These are phyloP conservation scores for Sciurus vulgaris DNA, from an alignment of 2,797 vertebrate species.

Conservation along the genomic window DNA sequence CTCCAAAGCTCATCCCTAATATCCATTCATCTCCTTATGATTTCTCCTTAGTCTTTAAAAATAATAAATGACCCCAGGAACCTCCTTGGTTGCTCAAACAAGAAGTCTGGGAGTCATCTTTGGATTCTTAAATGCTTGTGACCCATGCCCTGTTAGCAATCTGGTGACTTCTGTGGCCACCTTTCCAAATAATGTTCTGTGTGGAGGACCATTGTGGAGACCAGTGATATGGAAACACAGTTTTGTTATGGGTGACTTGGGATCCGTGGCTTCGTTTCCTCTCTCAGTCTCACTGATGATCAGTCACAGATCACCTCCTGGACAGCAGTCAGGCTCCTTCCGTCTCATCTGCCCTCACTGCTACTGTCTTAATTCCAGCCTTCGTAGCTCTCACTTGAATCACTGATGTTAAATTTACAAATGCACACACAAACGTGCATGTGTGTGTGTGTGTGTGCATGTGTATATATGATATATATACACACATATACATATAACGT, in stretches of 20 bases:
- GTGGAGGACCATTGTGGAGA: neutral
- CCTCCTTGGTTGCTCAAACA: neutral
- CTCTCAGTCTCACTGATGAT: neutral
- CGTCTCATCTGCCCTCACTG: neutral
- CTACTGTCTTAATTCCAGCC: neutral
- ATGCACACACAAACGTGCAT: too few species aligned
- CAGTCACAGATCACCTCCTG: neutral
- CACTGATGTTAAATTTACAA: neutral
- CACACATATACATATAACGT: too few species aligned
- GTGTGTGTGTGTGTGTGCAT: too few species aligned
- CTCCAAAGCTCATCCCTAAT: neutral
- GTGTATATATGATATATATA: too few species aligned
- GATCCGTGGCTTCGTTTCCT: neutral
- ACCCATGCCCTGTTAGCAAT: neutral
- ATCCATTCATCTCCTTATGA: neutral
- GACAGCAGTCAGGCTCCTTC: neutral
- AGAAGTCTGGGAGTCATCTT: neutral
- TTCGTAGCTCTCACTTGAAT: conserved; percentile 32
- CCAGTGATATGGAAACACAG: neutral
- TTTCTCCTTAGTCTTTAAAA: conserved; percentile 22
- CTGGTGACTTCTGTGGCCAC: neutral
- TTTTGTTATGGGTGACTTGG: neutral
- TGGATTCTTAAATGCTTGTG: neutral
- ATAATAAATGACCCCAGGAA: conserved; percentile 4
- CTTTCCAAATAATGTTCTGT: neutral